Evolutionary conservation across 2,113 vertebrate species (phyloP), one percentile per base, ranked within the genome.

Genomic region (Thomomys bottae): DNA sequence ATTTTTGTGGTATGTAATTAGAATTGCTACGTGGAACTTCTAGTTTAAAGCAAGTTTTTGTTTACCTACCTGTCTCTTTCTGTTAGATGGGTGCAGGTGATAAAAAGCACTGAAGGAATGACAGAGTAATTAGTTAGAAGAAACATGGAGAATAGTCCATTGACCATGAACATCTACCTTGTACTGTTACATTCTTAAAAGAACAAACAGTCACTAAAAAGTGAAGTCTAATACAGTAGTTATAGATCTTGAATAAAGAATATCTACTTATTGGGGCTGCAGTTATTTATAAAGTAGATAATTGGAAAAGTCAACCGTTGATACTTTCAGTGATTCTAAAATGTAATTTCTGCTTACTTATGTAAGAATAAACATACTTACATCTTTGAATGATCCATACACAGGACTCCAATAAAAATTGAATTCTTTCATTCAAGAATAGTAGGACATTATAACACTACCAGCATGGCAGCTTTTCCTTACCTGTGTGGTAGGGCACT

Each of bases 401-500:
- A 78, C 54, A 84, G 71, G 49, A 88, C 20, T 79, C 59, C 49
- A 54, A 54, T 54, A 54, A 54, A 71, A 75, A 42, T 61, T 71
- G 6, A 80, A 61, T 83, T 75, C 14, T 93, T 81, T 92, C 17
- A 63, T 38, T 12, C 59, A 73, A 70, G 2, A 42, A 24, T 15
- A 2, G 54, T 42, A 59, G 45, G 54, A 96, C 40, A 18, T 49
- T 54, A 15, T 63, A 21, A 0, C 11, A 78, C 5, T 3, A 63
- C 42, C 61, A 95, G 3, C 2, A 10, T 94, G 23, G n/a, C 8
- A 21, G 32, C 1, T 82, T 38, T 66, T 20, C 45, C 98, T 98
- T 97, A 99, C 99, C 98, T 99, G 99, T 96, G 98, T 99, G 88
- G 99, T 99, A 95, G 99, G 99, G 97, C 99, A 99, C 98, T 99